Conservation (phyloP, 2,888 invertebrate genomes). For the Melinaea menophilus region DNA sequence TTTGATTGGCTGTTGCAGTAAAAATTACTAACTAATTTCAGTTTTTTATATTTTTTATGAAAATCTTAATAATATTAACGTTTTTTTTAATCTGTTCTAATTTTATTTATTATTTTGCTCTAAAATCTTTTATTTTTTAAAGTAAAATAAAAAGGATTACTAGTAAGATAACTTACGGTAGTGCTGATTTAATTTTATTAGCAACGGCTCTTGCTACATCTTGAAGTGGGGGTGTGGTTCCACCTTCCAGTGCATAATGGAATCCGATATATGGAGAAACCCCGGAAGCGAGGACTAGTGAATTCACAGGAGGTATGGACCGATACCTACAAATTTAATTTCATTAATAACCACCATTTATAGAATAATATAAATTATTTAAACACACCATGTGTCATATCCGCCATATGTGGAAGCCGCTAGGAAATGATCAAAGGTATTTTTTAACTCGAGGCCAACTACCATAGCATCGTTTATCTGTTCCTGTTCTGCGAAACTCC, state of each 20-base stretch:
- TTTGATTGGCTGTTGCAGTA: too few relatives aligned
- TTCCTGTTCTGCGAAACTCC: constrained; percentile 89
- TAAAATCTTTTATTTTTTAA: too few relatives aligned
- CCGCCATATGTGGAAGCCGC: constrained; percentile 88
- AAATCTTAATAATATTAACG: too few relatives aligned
- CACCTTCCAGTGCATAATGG: constrained; percentile 94
- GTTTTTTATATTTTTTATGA: too few relatives aligned
- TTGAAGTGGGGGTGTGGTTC: constrained; percentile 85
- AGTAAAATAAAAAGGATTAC: too few relatives aligned
- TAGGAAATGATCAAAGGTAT: constrained; percentile 91
- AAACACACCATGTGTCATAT: constrained; percentile 76
- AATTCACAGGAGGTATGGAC: constrained; percentile 86
- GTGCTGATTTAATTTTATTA: constrained; percentile 87
- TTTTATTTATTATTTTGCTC: too few relatives aligned
- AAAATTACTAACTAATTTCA: too few relatives aligned
- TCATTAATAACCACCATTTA: too few relatives aligned
- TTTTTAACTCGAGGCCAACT: constrained; percentile 84
- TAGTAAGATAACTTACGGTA: constrained; percentile 90
- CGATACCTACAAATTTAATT: constrained; percentile 71
- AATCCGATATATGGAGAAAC: constrained; percentile 91
- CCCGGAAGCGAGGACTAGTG: constrained; percentile 87
- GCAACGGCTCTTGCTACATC: constrained; percentile 97
- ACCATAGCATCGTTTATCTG: constrained; percentile 86
- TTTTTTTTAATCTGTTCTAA: too few relatives aligned
- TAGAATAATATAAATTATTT: too few relatives aligned